A percentile compares a stretch with the other conserved stretches of the same genome.
Conservation (phyloP, 2,113 vertebrate species). For the Myotis brandtii region DNA sequence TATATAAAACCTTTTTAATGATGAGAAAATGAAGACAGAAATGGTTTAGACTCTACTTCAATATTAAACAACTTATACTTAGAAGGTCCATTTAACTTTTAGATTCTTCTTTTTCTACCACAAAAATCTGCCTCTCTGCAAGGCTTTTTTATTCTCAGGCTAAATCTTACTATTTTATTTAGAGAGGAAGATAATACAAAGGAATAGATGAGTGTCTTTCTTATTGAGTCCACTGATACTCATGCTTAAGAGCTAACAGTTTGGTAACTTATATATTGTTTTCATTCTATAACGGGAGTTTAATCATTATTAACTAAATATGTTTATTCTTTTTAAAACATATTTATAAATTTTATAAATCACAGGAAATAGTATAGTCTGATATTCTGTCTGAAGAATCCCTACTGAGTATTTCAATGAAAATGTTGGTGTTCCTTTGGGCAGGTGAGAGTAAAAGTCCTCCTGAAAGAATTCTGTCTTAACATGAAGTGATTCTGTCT, state of each 20-base stretch:
- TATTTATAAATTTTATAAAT: background rate
- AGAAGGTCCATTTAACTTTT: background rate
- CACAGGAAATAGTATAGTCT: background rate
- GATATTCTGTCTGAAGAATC: background rate
- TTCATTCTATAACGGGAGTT: background rate
- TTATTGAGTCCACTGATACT: background rate
- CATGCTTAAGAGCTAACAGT: background rate
- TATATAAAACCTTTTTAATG: background rate
- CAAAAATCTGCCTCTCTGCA: background rate
- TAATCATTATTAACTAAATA: background rate
- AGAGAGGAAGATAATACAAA: background rate
- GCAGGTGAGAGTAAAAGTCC: background rate
- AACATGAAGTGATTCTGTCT: background rate
- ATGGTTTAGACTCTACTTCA: background rate
- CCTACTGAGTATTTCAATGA: background rate
- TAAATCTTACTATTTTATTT: background rate
- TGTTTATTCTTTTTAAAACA: background rate
- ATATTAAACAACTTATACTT: background rate
- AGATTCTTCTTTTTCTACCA: background rate
- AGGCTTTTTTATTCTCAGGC: background rate
- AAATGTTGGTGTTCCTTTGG: background rate
- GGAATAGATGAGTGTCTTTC: background rate
- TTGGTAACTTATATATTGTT: background rate
- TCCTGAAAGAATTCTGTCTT: background rate
- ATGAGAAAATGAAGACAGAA: constrained; percentile 5